These are phyloP conservation scores for Clepsis dumicolana DNA, from an alignment of 2,888 invertebrate species.

Conservation along the genomic window DNA sequence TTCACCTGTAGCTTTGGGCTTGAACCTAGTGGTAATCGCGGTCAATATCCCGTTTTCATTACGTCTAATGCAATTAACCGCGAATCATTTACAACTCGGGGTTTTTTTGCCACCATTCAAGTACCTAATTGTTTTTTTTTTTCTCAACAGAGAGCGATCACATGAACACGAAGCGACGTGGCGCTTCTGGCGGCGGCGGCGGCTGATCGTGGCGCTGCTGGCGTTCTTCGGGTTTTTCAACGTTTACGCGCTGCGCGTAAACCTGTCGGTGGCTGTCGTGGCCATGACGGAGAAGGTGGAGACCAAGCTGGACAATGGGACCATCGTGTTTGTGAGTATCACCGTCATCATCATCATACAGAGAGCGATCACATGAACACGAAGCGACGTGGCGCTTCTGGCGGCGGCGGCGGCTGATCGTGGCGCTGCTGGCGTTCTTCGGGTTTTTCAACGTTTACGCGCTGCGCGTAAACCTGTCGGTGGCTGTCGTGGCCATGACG, in stretches of 20 bases:
- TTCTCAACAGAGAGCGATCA: slow-evolving; percentile 81
- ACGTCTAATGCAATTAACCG: no score
- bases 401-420: slow-evolving; percentile 90
- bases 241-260: slow-evolving; percentile 93
- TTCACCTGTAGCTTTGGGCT: no score
- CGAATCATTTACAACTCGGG: no score
- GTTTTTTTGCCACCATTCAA: no score
- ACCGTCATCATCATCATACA: no score
- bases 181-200: slow-evolving; percentile 90
- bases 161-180: no score
- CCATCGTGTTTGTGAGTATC: slow-evolving; percentile 74
- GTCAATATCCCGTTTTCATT: no score
- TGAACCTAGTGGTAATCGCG: no score
- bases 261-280: no score
- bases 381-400: no score
- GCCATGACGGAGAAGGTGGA: slow-evolving; percentile 92
- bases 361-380: no score
- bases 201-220: slow-evolving; percentile 91
- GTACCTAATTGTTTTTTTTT: slow-evolving; percentile 3
- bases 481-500: no score
- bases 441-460: slow-evolving; percentile 95
- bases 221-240: slow-evolving; percentile 95
- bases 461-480: slow-evolving; percentile 94
- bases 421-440: slow-evolving; percentile 92
- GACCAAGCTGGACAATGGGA: slow-evolving; percentile 88